These are phyloP conservation scores for Macroramphosus scolopax DNA, from an alignment of 2,797 vertebrate genomes.

Conservation along the genomic window DNA sequence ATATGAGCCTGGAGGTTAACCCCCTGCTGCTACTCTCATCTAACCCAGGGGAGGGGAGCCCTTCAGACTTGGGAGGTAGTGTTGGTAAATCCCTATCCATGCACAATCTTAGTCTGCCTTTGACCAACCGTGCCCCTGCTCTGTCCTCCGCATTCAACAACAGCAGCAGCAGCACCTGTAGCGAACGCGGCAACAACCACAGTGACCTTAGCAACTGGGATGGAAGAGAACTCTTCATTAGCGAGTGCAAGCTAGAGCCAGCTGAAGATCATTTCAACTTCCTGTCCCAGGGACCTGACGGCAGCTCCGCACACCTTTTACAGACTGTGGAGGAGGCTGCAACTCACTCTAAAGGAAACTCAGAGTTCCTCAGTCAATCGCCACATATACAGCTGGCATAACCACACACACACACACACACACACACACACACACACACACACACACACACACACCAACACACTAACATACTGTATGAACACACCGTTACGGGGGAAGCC, in stretches of 20 bases:
- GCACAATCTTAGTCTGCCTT: constrained; percentile 88
- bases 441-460: constrained; percentile 22
- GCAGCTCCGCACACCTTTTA: constrained; percentile 81
- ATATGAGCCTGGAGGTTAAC: constrained; percentile 87
- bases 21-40: constrained; percentile 81
- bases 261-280: constrained; percentile 79
- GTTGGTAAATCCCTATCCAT: constrained; percentile 90
- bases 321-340: constrained; percentile 82
- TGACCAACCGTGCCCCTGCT: constrained; percentile 52
- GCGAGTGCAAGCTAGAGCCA: constrained; percentile 84
- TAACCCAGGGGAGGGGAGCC: constrained; percentile 40
- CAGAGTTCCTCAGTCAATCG: constrained; percentile 85
- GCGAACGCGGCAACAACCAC: constrained; percentile 57
- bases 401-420: constrained; percentile 39
- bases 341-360: constrained; percentile 74
- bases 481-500: constrained; percentile 19
- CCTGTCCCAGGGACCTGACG: constrained; percentile 74
- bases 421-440: background rate
- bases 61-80: constrained; percentile 78
- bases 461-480: constrained; percentile 21
- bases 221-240: constrained; percentile 89
- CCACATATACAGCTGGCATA: constrained; percentile 89
- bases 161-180: constrained; percentile 70
- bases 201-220: constrained; percentile 78
- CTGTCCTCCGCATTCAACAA: constrained; percentile 60